A percentile compares a stretch with the other conserved stretches of the same genome.
Evolutionary conservation across 1,140 invertebrate species (phyloP).

Genomic region (Atta texana): DNA sequence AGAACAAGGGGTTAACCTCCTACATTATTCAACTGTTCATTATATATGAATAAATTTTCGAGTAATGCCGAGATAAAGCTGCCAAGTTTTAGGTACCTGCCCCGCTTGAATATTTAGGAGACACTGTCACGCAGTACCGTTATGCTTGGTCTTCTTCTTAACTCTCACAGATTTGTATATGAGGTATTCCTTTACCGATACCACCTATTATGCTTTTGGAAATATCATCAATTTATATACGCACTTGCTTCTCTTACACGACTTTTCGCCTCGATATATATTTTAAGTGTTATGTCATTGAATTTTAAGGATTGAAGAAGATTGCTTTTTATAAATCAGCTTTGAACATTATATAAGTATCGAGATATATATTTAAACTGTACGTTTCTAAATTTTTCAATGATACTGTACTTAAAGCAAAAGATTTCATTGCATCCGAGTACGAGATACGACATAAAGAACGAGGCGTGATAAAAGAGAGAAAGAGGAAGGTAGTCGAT

Average conservation of each 20-base stretch:
- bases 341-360: background rate
- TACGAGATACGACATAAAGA: slow-evolving; percentile 10
- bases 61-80: slow-evolving; percentile 87
- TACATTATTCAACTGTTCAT: slow-evolving; percentile 86
- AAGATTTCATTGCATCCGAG: slow-evolving; percentile 16
- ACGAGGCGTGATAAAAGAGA: background rate
- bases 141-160: slow-evolving; percentile 84
- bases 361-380: background rate
- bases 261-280: background rate
- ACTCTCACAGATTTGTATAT: slow-evolving; percentile 77
- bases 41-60: slow-evolving; percentile 87
- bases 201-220: background rate
- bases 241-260: background rate
- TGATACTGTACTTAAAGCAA: background rate
- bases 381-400: background rate
- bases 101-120: slow-evolving; percentile 85
- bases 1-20: slow-evolving; percentile 86
- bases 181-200: slow-evolving; percentile 51
- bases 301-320: background rate
- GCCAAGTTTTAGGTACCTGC: slow-evolving; percentile 86
- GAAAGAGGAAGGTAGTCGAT: slow-evolving; percentile 61
- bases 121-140: slow-evolving; percentile 86
- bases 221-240: background rate
- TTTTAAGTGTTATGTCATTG: background rate
- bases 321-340: background rate